Percentiles rank a stretch among this genome's conserved stretches.
Evolutionary conservation across 2,113 vertebrate genomes (phyloP).

Genomic region (Callaeas wilsoni): DNA sequence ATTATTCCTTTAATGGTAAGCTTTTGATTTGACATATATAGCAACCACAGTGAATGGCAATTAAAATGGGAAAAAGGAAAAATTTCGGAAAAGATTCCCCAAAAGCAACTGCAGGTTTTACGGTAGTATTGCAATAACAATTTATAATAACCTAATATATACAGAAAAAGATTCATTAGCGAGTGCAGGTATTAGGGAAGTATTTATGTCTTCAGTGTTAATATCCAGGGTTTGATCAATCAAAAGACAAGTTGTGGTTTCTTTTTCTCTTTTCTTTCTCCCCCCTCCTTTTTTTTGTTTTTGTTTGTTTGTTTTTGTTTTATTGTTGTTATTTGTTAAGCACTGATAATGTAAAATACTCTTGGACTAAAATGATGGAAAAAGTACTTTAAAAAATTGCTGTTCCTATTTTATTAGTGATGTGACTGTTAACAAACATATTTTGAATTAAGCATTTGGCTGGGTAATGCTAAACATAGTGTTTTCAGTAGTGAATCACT

Average conservation of each 20-base stretch:
- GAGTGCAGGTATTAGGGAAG: slow-evolving; percentile 28
- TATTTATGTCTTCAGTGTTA: not conserved
- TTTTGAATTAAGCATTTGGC: not conserved
- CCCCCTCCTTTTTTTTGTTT: too few species aligned
- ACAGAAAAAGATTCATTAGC: not conserved
- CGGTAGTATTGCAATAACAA: not conserved
- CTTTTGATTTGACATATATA: not conserved
- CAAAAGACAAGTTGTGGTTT: not conserved
- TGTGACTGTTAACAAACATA: not conserved
- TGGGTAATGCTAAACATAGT: not conserved
- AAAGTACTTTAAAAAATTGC: not conserved
- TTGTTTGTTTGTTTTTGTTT: not conserved
- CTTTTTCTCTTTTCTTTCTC: not conserved
- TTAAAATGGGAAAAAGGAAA: not conserved
- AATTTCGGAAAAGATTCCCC: not conserved
- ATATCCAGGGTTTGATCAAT: slow-evolving; percentile 16
- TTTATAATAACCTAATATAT: not conserved
- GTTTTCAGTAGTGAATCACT: not conserved
- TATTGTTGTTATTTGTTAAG: not conserved
- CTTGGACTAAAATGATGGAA: not conserved
- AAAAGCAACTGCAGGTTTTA: not conserved
- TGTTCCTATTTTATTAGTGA: slow-evolving; percentile 2
- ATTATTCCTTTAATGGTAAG: not conserved
- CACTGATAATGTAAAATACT: not conserved
- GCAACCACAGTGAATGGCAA: not conserved